Conservation (phyloP, 2,113 vertebrate species). For the Dasyprocta punctata region DNA sequence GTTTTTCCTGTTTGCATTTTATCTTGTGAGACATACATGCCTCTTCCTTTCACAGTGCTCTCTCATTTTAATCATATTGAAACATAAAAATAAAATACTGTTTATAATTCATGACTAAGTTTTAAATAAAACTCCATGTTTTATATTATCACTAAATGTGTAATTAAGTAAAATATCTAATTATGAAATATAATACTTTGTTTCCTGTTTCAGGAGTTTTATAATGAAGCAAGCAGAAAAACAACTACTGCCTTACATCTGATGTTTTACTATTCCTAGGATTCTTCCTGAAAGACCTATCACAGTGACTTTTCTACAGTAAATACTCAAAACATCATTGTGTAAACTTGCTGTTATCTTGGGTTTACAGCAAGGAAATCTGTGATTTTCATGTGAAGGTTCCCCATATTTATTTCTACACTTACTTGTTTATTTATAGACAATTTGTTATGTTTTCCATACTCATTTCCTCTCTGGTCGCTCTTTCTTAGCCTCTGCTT, state of each 20-base stretch:
- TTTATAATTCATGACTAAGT: not conserved
- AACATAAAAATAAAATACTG: conserved; percentile 14
- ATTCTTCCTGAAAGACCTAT: not conserved
- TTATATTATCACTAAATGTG: not conserved
- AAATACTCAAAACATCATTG: not conserved
- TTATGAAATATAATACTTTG: conserved; percentile 17
- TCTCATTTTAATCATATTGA: conserved; percentile 1
- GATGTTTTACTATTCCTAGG: not conserved
- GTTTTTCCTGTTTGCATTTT: not conserved
- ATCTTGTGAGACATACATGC: not conserved
- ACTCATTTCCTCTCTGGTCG: not conserved
- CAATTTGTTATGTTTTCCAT: not conserved
- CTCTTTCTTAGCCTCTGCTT: not conserved
- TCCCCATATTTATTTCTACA: not conserved
- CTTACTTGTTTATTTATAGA: not conserved
- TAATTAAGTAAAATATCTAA: conserved; percentile 52
- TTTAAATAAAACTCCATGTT: conserved; percentile 17
- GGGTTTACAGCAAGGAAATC: not conserved
- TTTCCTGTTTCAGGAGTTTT: conserved; percentile 27
- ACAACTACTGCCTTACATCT: not conserved
- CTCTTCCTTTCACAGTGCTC: not conserved
- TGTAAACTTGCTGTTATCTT: conserved; percentile 16
- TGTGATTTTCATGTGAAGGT: not conserved
- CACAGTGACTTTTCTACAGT: not conserved
- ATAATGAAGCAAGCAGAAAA: not conserved